phyloP scores from a whole-genome alignment of 2,888 invertebrate species.

The Neocrepidodera transversa region DNA sequence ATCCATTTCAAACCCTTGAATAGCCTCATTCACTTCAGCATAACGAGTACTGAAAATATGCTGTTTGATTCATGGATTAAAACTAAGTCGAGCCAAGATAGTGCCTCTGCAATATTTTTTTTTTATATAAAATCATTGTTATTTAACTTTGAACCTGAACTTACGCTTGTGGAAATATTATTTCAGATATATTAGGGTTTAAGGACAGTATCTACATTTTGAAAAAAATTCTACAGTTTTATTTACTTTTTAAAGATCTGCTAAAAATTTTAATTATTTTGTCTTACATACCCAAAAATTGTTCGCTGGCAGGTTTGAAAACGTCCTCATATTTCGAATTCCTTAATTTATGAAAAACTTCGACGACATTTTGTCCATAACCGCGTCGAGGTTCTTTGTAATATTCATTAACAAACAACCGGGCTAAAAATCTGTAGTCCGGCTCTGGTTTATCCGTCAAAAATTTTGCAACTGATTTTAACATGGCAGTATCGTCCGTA shows the following conservation, averaged over 20 bases:
- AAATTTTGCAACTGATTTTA: slow-evolving; percentile 68
- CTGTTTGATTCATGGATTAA: too few relatives aligned
- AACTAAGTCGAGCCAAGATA: too few relatives aligned
- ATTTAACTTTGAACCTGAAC: too few relatives aligned
- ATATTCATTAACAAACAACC: slow-evolving; percentile 70
- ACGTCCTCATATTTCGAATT: slow-evolving; percentile 66
- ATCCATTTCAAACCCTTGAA: too few relatives aligned
- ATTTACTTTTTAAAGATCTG: too few relatives aligned
- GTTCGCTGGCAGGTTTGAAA: slow-evolving; percentile 67
- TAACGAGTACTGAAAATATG: too few relatives aligned
- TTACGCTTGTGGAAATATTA: too few relatives aligned
- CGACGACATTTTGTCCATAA: slow-evolving; percentile 69
- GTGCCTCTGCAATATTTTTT: too few relatives aligned
- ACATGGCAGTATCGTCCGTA: slow-evolving; percentile 79
- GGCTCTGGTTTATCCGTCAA: slow-evolving; percentile 63
- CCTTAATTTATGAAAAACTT: slow-evolving; percentile 65
- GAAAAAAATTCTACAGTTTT: too few relatives aligned
- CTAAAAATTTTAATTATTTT: too few relatives aligned
- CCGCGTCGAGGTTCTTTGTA: slow-evolving; percentile 68
- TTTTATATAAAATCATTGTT: too few relatives aligned
- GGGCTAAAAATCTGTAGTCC: slow-evolving; percentile 67
- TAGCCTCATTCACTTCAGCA: too few relatives aligned
- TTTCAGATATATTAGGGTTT: background rate
- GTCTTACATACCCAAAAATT: slow-evolving; percentile 31
- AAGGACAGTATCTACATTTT: background rate